phyloP scores from a whole-genome alignment of 2,888 invertebrate genomes.

The Conchocele bisecta region DNA sequence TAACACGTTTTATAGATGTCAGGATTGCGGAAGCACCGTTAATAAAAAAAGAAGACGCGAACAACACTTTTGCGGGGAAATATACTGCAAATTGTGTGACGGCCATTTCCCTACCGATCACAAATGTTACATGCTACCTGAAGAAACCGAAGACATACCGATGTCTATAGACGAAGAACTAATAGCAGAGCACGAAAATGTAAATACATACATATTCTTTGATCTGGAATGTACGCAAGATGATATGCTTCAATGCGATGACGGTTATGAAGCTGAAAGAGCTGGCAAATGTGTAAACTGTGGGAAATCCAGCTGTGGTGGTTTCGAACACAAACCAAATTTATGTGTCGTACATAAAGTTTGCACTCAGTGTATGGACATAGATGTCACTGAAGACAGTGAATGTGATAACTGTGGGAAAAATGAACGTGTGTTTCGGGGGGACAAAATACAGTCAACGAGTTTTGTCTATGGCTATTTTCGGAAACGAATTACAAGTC shows the following conservation, averaged over 20 bases:
- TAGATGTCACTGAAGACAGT: background rate
- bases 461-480: conserved; percentile 30
- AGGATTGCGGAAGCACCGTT: conserved; percentile 17
- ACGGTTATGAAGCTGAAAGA: background rate
- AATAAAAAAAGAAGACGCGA: conserved; percentile 1
- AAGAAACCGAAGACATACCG: background rate
- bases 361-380: background rate
- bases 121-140: background rate
- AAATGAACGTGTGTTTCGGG: conserved; percentile 17
- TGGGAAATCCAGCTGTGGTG: conserved; percentile 2
- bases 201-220: background rate
- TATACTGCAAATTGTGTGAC: background rate
- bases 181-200: background rate
- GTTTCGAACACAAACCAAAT: conserved; percentile 8
- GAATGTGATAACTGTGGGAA: conserved; percentile 5
- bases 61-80: background rate
- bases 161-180: no score
- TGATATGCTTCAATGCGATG: conserved; percentile 5
- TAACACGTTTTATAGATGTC: conserved; percentile 14
- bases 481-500: conserved; percentile 14
- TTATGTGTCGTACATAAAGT: conserved; percentile 16
- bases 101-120: background rate
- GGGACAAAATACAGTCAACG: background rate
- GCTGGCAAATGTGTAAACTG: conserved; percentile 12
- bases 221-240: conserved; percentile 2